A percentile compares a stretch with the other conserved stretches of the same genome.
These are phyloP conservation scores for Champsocephalus esox DNA, from an alignment of 2,797 vertebrate genomes.

Conservation along the genomic window DNA sequence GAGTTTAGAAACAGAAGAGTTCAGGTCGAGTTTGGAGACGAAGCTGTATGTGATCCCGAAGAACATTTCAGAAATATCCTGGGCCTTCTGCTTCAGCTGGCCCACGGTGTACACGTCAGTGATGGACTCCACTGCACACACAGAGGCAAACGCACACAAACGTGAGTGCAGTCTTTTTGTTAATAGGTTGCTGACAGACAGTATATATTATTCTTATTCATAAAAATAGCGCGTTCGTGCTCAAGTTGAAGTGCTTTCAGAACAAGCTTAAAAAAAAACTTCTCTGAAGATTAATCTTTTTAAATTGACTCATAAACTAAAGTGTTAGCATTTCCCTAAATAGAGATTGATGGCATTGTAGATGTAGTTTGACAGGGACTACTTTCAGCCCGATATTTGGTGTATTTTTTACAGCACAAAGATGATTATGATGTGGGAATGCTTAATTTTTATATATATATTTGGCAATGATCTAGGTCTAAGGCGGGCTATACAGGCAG, in stretches of 20 bases:
- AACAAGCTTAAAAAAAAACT: not conserved
- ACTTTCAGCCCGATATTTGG: too few relatives aligned
- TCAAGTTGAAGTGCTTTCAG: not conserved
- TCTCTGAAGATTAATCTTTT: not conserved
- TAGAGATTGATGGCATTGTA: too few relatives aligned
- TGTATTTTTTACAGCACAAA: too few relatives aligned
- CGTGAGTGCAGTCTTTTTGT: not conserved
- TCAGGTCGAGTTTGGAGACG: conserved; percentile 90
- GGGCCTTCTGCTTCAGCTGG: conserved; percentile 87
- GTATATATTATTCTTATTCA: too few relatives aligned
- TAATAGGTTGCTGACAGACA: too few relatives aligned
- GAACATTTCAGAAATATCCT: conserved; percentile 81
- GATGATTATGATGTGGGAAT: too few relatives aligned
- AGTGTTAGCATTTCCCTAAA: not conserved
- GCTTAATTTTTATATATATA: too few relatives aligned
- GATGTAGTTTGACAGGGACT: too few relatives aligned
- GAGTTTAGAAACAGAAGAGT: conserved; percentile 87
- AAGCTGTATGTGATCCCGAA: conserved; percentile 92
- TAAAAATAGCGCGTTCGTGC: too few relatives aligned
- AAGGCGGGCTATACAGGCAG: too few relatives aligned
- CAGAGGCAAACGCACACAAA: not conserved
- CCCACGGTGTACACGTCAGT: conserved; percentile 91
- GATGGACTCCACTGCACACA: conserved; percentile 88
- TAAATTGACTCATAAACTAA: not conserved
- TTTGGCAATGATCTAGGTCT: too few relatives aligned